Evolutionary conservation across 2,113 vertebrate genomes (phyloP), one percentile per base, ranked within the genome.

Genomic region (Poeciliopsis prolifica): DNA sequence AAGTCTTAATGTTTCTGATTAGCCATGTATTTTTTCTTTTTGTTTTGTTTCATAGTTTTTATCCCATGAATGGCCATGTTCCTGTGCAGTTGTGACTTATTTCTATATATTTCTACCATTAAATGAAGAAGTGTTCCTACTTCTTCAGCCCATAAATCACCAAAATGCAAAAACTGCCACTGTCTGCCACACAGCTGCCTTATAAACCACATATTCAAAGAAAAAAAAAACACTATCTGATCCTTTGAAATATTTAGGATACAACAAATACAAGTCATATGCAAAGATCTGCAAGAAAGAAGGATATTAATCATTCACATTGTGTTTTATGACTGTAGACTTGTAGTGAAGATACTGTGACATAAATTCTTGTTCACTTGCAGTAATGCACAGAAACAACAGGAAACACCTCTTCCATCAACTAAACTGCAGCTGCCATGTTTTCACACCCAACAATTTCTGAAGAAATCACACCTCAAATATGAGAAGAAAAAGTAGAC

Each of bases 321-420:
- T 8, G 15, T 13, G 26, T 31, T 81, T 74, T 79, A 33, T 31
- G 24, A 78, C 66, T 72, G 8, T 65, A 70, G 62, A 79, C 66
- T 24, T 85, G 86, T 87, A 90, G 89, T 88, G 85, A 70, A 63
- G 61, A 65, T n/a, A 74, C 68, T 31, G 24, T 48, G 66, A 70
- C 75, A 35, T 29, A 28, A 68, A 14, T 44, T 66, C 2, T 58
- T 37, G 29, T 54, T 31, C 31, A 70, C 62, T 70, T 77, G 67
- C 61, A 69, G 61, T 68, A 68, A 44, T n/a, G n/a, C 42, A 68
- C 8, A 7, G 29, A 31, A 10, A 17, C 22, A 63, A 31, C 10
- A 31, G 51, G 75, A 78, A 73, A 54, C 70, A 28, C 19, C 4
- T 14, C 69, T 58, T 68, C 44, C 44, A 48, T 6, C 68, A 72